These are phyloP conservation scores for Diarsia dahlii DNA, from an alignment of 2,888 invertebrate species.

Conservation along the genomic window DNA sequence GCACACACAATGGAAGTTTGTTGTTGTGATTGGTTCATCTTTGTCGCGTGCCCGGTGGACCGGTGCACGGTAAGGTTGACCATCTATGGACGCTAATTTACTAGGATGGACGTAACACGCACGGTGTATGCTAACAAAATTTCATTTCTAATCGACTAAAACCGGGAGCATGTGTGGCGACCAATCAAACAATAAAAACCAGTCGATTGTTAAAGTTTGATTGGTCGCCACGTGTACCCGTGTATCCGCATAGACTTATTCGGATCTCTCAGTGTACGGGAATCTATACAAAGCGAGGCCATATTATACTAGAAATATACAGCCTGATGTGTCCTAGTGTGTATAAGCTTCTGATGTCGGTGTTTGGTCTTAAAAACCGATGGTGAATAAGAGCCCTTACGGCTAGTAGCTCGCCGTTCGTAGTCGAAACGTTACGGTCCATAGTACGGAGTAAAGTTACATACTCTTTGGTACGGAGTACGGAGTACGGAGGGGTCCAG, in stretches of 20 bases:
- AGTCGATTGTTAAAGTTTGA: too few species aligned
- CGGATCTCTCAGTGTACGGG: too few species aligned
- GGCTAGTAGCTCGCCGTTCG: neutral
- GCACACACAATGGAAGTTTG: neutral
- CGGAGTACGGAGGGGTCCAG: slow-evolving; percentile 9
- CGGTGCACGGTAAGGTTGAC: neutral
- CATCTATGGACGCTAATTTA: neutral
- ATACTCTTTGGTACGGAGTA: too few species aligned
- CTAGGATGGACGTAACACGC: neutral
- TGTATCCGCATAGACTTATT: too few species aligned
- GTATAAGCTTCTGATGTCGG: neutral
- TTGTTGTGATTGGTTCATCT: neutral
- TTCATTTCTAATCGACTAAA: neutral
- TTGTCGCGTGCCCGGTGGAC: neutral
- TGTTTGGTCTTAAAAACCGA: neutral
- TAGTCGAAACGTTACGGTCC: slow-evolving; percentile 15
- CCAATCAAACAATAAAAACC: too few species aligned
- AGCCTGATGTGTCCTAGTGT: too few species aligned
- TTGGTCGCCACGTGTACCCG: too few species aligned
- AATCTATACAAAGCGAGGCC: too few species aligned
- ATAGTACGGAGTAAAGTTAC: neutral
- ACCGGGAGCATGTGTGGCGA: neutral
- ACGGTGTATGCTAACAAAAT: neutral
- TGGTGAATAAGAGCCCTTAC: neutral
- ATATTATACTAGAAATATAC: too few species aligned